These are phyloP conservation scores for Periparus ater DNA, from an alignment of 2,797 vertebrate genomes.

Conservation along the genomic window DNA sequence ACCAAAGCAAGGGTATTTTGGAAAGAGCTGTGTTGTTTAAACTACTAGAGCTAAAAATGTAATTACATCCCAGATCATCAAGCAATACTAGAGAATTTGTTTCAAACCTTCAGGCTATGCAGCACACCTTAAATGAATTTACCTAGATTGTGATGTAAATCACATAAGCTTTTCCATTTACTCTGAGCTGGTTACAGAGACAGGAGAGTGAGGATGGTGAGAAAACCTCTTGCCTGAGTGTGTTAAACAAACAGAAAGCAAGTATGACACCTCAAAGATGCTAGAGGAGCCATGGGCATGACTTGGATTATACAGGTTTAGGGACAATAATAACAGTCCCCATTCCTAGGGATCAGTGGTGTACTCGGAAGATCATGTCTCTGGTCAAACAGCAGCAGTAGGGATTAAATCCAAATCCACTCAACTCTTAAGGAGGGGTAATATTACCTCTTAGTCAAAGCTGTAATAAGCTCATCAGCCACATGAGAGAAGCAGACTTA, in stretches of 20 bases:
- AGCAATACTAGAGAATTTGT: neutral
- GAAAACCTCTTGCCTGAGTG: neutral
- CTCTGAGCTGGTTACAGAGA: neutral
- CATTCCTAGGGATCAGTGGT: neutral
- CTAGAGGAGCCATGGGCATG: neutral
- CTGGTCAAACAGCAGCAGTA: neutral
- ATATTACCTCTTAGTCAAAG: constrained; percentile 45
- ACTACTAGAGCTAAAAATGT: neutral
- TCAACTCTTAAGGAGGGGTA: constrained; percentile 37
- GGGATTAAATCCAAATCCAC: constrained; percentile 50
- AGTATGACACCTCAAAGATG: neutral
- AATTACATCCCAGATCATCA: neutral
- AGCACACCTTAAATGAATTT: neutral
- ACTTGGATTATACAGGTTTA: neutral
- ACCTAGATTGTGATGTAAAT: neutral
- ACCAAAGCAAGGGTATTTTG: neutral
- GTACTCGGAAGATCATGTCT: constrained; percentile 7
- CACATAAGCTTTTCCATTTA: neutral
- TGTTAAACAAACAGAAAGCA: neutral
- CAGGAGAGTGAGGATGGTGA: neutral
- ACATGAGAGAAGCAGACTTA: constrained; percentile 7
- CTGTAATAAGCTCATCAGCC: constrained; percentile 46
- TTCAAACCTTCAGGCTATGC: neutral
- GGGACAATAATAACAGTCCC: neutral
- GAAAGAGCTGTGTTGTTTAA: neutral